phyloP scores from a whole-genome alignment of 1,140 invertebrate species.

The Drosophila bocqueti region DNA sequence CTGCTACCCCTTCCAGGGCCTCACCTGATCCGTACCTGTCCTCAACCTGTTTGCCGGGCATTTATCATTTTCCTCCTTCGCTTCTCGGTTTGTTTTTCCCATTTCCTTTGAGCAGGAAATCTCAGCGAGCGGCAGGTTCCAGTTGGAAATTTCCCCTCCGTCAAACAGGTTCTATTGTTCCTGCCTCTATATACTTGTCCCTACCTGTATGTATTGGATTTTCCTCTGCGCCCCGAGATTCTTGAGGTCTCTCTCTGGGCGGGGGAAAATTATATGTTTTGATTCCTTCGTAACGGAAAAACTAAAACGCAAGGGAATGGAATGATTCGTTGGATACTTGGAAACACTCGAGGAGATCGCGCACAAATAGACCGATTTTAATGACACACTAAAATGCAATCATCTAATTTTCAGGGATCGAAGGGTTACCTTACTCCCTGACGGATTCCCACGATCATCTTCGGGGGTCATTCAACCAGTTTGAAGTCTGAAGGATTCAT shows the following conservation, averaged over 20 bases:
- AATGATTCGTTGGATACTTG: conserved; percentile 31
- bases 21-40: conserved; percentile 58
- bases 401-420: conserved; percentile 71
- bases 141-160: conserved; percentile 77
- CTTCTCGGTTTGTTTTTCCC: conserved; percentile 67
- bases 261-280: conserved; percentile 77
- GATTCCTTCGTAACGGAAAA: conserved; percentile 77
- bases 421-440: conserved; percentile 50
- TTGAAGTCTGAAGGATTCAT: conserved; percentile 37
- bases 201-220: conserved; percentile 67
- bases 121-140: conserved; percentile 56
- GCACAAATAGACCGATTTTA: conserved; percentile 73
- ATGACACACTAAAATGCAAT: conserved; percentile 75
- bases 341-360: conserved; percentile 38
- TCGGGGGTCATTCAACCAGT: conserved; percentile 69
- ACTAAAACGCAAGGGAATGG: conserved; percentile 50
- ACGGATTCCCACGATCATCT: conserved; percentile 65
- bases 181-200: conserved; percentile 9
- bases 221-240: conserved; percentile 66
- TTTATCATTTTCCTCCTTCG: conserved; percentile 75
- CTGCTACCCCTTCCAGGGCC: conserved; percentile 18
- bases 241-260: conserved; percentile 17
- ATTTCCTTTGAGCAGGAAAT: conserved; percentile 75
- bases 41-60: conserved; percentile 75
- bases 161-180: conserved; percentile 77